A percentile compares a stretch with the other conserved stretches of the same genome.
phyloP scores from a whole-genome alignment of 2,888 invertebrate species.

The Phaedon cochleariae region DNA sequence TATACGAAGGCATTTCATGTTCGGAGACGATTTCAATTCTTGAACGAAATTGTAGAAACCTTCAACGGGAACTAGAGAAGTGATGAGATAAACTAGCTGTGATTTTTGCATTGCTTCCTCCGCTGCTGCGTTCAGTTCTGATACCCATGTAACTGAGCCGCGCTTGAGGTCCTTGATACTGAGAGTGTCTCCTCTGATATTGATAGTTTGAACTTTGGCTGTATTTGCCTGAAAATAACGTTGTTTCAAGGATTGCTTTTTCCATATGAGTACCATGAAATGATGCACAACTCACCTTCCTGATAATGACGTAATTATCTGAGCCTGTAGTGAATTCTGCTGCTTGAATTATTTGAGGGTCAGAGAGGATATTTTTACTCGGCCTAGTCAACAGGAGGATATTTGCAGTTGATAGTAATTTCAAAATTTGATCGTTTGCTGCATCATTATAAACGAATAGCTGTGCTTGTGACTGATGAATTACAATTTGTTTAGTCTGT shows the following conservation, averaged over 20 bases:
- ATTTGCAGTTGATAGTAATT: constrained; percentile 50
- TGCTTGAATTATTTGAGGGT: constrained; percentile 48
- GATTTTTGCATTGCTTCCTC: constrained; percentile 38
- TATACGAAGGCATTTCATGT: constrained; percentile 49
- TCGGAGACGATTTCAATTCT: constrained; percentile 46
- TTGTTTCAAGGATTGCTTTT: neutral
- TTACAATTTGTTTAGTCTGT: constrained; percentile 51
- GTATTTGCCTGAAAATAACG: constrained; percentile 41
- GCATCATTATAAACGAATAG: constrained; percentile 52
- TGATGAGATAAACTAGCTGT: constrained; percentile 50
- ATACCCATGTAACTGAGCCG: constrained; percentile 52
- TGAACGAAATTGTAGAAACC: constrained; percentile 55
- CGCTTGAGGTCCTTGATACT: constrained; percentile 53
- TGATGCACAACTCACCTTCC: constrained; percentile 48
- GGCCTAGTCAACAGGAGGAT: constrained; percentile 53
- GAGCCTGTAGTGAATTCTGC: constrained; percentile 49
- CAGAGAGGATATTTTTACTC: constrained; percentile 42
- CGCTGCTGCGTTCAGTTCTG: constrained; percentile 48
- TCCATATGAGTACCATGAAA: neutral
- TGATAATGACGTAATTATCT: constrained; percentile 52
- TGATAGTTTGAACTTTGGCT: constrained; percentile 43
- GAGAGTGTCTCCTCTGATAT: constrained; percentile 52
- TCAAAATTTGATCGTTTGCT: constrained; percentile 51
- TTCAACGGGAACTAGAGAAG: constrained; percentile 54
- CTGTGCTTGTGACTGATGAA: constrained; percentile 54